These are phyloP conservation scores for Taeniopygia guttata DNA, from an alignment of 2,797 vertebrate species.

Conservation along the genomic window DNA sequence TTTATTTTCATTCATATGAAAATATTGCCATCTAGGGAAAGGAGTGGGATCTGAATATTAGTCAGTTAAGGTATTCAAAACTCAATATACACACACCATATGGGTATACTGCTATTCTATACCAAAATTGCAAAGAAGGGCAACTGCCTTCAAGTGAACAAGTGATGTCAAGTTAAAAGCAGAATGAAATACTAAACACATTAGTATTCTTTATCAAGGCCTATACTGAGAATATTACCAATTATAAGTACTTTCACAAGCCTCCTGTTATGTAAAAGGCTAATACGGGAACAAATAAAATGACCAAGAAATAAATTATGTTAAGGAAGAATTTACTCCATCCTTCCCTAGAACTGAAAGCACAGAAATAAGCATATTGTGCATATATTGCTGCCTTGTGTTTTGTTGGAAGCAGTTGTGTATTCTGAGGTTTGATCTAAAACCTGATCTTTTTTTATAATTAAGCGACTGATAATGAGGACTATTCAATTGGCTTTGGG, in stretches of 20 bases:
- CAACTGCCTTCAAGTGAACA: background rate
- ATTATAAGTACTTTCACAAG: background rate
- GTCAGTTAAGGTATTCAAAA: background rate
- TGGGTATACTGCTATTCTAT: background rate
- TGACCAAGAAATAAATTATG: background rate
- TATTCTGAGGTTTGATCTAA: background rate
- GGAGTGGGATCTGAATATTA: background rate
- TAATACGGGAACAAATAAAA: background rate
- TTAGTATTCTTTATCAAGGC: background rate
- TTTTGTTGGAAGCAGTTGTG: background rate
- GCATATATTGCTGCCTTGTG: background rate
- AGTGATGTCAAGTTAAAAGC: background rate
- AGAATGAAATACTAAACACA: background rate
- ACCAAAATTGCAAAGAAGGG: background rate
- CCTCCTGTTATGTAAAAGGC: background rate
- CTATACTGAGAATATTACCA: background rate
- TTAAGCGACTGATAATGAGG: background rate
- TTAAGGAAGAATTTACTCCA: background rate
- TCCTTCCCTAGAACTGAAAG: background rate
- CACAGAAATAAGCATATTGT: background rate
- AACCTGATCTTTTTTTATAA: background rate
- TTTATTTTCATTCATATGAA: background rate
- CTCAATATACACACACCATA: background rate
- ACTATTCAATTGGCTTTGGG: background rate
- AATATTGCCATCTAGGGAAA: constrained; percentile 45